A percentile compares a stretch with the other conserved stretches of the same genome.
Conservation (phyloP, 2,888 invertebrate species). For the Andricus quercusramuli region DNA sequence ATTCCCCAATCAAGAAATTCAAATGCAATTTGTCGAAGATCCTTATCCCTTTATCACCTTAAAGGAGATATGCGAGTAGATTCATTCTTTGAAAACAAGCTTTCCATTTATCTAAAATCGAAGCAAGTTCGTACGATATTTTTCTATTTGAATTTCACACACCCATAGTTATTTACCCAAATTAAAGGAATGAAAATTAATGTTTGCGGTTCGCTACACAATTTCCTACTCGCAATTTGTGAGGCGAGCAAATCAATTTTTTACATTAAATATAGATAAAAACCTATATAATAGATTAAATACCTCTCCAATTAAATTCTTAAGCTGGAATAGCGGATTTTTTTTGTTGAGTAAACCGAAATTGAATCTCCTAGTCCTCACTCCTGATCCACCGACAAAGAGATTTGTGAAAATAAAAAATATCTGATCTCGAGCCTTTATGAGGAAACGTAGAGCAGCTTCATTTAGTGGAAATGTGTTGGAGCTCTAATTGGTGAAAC, state of each 20-base stretch:
- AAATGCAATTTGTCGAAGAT: background rate
- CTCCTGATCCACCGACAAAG: background rate
- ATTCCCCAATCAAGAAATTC: background rate
- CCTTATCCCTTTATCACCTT: background rate
- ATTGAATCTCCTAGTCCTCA: background rate
- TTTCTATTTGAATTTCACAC: too few species aligned
- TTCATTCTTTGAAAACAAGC: background rate
- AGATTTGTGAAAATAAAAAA: background rate
- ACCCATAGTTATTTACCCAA: too few species aligned
- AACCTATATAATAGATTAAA: too few species aligned
- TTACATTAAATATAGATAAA: too few species aligned
- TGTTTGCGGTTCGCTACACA: too few species aligned
- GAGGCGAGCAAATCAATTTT: too few species aligned
- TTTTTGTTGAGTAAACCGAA: background rate
- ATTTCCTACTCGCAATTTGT: too few species aligned
- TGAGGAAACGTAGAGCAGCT: conserved; percentile 21
- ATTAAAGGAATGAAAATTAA: too few species aligned
- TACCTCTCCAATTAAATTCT: too few species aligned
- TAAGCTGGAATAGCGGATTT: background rate
- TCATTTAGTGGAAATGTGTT: conserved; percentile 37
- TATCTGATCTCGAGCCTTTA: background rate
- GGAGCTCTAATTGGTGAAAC: conserved; percentile 42
- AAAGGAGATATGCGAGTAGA: background rate
- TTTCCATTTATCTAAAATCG: background rate
- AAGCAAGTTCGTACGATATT: too few species aligned